A percentile compares a stretch with the other conserved stretches of the same genome.
These are phyloP conservation scores for Protobothrops mucrosquamatus DNA, from an alignment of 2,113 vertebrate species.

Conservation along the genomic window DNA sequence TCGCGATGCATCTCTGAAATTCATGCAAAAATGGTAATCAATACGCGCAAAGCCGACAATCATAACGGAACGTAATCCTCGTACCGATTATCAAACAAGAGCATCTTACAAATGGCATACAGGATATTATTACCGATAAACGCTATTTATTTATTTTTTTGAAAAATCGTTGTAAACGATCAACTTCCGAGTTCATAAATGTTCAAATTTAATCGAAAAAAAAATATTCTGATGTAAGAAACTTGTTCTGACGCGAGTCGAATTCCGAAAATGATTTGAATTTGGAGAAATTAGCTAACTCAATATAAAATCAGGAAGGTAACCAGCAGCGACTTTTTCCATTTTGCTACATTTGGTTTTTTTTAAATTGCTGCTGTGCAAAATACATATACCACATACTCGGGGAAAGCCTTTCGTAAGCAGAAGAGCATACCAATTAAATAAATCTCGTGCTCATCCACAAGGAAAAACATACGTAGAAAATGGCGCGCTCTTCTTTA, in stretches of 20 bases:
- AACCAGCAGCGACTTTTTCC: neutral
- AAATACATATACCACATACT: too few relatives aligned
- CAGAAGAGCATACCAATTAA: too few relatives aligned
- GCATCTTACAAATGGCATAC: neutral
- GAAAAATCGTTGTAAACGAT: neutral
- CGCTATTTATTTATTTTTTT: neutral
- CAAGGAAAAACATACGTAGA: neutral
- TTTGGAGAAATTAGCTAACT: neutral
- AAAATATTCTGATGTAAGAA: neutral
- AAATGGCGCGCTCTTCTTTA: neutral
- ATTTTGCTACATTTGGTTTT: neutral
- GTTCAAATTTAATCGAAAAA: neutral
- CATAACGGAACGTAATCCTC: neutral
- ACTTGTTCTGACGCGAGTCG: neutral
- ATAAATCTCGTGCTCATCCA: neutral
- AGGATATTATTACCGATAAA: neutral
- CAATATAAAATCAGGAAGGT: neutral
- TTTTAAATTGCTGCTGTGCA: neutral
- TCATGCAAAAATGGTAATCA: neutral
- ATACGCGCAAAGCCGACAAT: neutral
- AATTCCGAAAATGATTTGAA: neutral
- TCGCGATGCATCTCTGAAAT: constrained; percentile 83
- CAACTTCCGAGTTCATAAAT: neutral
- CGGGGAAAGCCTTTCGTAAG: neutral
- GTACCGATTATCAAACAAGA: fast-evolving